Evolutionary conservation across 2,797 vertebrate genomes (phyloP).

Genomic region (Xiphorhynchus erythropygius): DNA sequence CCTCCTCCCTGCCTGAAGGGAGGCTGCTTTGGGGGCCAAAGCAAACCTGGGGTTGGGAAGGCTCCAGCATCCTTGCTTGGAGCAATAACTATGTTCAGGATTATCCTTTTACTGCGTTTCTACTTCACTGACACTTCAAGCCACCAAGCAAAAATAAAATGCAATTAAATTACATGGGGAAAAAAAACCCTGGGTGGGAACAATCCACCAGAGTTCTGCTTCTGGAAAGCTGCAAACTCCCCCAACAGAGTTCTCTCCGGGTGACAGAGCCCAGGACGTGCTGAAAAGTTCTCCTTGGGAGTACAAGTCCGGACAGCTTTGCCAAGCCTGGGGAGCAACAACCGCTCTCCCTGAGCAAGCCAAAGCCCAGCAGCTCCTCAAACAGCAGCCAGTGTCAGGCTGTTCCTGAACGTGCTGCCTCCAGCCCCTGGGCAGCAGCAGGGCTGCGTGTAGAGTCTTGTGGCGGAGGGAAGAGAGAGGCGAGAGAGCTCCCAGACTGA

Average conservation of each 20-base stretch:
- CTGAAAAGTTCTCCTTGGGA: neutral
- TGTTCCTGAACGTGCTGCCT: neutral
- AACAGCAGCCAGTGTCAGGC: neutral
- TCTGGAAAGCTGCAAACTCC: neutral
- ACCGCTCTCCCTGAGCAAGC: neutral
- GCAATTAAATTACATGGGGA: neutral
- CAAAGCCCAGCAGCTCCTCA: constrained; percentile 15
- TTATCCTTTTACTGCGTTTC: neutral
- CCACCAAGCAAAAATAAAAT: neutral
- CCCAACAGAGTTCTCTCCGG: neutral
- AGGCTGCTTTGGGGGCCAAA: neutral
- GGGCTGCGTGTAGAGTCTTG: constrained; percentile 59
- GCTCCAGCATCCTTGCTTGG: neutral
- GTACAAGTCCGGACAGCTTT: constrained; percentile 55
- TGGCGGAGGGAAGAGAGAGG: constrained; percentile 40
- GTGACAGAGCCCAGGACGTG: constrained; percentile 27
- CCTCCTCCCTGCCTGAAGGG: neutral
- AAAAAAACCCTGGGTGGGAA: neutral
- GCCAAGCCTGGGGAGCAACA: constrained; percentile 29
- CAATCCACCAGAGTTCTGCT: neutral
- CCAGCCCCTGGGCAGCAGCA: constrained; percentile 54
- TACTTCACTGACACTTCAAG: neutral
- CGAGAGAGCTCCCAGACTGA: constrained; percentile 59
- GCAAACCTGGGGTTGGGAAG: neutral
- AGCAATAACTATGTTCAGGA: neutral